These are phyloP conservation scores for Ursus arctos DNA, from an alignment of 2,113 vertebrate species.

Conservation along the genomic window DNA sequence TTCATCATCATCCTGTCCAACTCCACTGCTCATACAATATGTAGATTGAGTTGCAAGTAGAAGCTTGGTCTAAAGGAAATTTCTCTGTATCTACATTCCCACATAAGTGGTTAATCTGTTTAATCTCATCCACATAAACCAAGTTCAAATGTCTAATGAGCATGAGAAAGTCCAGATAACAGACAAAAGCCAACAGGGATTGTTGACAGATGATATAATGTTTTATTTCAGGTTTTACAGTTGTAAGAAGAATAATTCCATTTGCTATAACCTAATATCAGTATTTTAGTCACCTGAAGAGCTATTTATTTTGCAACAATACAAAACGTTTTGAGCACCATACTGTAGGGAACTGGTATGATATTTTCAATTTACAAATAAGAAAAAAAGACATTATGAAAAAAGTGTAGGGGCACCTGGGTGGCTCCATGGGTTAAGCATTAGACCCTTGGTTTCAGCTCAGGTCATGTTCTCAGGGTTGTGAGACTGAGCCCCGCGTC, in stretches of 20 bases:
- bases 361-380: neutral
- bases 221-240: slow-evolving; percentile 39
- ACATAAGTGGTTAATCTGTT: slow-evolving; percentile 27
- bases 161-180: slow-evolving; percentile 35
- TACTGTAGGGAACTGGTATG: neutral
- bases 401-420: neutral
- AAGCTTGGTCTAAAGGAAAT: neutral
- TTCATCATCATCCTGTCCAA: slow-evolving; percentile 75
- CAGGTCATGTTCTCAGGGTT: neutral
- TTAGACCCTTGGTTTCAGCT: neutral
- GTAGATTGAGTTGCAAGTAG: slow-evolving; percentile 4
- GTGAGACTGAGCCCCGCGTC: neutral
- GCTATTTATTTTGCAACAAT: neutral
- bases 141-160: slow-evolving; percentile 27
- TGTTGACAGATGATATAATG: neutral
- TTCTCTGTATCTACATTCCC: neutral
- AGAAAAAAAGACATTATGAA: neutral
- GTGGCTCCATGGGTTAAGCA: neutral
- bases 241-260: slow-evolving; percentile 4
- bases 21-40: slow-evolving; percentile 46
- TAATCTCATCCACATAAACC: slow-evolving; percentile 33
- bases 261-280: slow-evolving; percentile 33
- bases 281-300: slow-evolving; percentile 34
- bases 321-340: neutral
- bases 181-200: slow-evolving; percentile 7